These are phyloP conservation scores for Apis cerana DNA, from an alignment of 1,140 invertebrate species.

Conservation along the genomic window DNA sequence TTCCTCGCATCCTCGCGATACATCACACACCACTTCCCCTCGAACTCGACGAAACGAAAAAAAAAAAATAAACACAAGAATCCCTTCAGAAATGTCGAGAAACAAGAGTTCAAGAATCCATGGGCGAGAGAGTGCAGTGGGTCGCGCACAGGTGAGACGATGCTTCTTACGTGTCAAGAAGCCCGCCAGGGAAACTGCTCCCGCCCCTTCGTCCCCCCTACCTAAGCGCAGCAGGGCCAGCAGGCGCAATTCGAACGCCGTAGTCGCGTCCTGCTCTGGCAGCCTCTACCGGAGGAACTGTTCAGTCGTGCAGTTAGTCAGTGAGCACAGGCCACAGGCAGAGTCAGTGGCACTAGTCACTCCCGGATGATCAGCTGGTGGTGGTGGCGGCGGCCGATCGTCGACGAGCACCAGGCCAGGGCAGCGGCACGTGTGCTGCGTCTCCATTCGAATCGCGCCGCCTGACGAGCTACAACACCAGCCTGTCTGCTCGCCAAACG, in stretches of 20 bases:
- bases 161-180: constrained; percentile 12
- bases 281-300: constrained; percentile 51
- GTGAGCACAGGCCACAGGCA: constrained; percentile 29
- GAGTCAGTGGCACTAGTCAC: constrained; percentile 41
- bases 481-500: not conserved
- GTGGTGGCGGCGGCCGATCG: constrained; percentile 32
- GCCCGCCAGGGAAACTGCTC: constrained; percentile 20
- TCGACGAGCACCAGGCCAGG: constrained; percentile 17
- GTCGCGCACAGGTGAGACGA: constrained; percentile 1
- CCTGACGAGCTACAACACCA: constrained; percentile 24
- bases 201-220: not conserved
- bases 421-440: constrained; percentile 32
- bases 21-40: not conserved
- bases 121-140: not conserved
- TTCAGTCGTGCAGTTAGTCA: constrained; percentile 47
- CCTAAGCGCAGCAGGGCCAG: constrained; percentile 6
- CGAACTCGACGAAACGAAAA: not conserved
- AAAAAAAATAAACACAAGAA: not conserved
- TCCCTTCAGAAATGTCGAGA: not conserved
- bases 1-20: not conserved
- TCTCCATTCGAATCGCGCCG: constrained; percentile 34
- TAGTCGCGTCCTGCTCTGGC: constrained; percentile 30
- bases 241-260: constrained; percentile 41
- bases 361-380: constrained; percentile 50
- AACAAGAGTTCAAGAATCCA: not conserved